Base-by-base conservation (phyloP, 2,113 vertebrate species). In the Zosterops lateralis region DNA sequence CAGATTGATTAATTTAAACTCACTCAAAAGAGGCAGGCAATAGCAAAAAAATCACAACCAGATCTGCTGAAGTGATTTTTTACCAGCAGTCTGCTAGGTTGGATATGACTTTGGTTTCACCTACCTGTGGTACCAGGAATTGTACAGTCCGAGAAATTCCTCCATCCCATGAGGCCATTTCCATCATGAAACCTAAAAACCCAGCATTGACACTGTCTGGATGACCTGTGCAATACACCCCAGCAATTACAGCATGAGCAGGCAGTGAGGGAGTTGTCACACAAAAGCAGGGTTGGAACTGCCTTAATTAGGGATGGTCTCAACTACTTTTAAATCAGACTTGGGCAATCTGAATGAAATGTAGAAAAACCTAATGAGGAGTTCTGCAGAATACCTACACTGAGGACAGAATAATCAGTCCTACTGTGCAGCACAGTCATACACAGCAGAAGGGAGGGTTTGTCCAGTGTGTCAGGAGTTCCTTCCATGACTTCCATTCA, bases 151-250 rank as follows among this genome's bases (percentile, higher is more conserved):
- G 98, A 51, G 99, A 99, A 82, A 99, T 98, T 32, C 99, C 99
- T 83, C 99, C 99, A 65, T 99, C 99, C 99, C 99, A 99, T 0
- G 99, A 99, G 31, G 99, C 99, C 99, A 99, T 99, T 97, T 99
- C 99, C 99, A 99, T 99, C 99, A 99, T 99, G 96, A 99, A 99
- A 78, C 99, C 99, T 99, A 85, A 97, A 96, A 96, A 95, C 26
- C 0, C 21, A 95, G 20, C 14, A 93, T 62, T 75, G 44, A 44
- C 19, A 48, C 5, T 34, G 32, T 32, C 86, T 38, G 42, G 7
- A 53, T 75, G 22, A 60, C 14, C 36, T 28, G 5, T 7, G 58
- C n/a, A 75, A 12, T 4, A 29, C 50, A 57, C 61, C 15, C 42
- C 5, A 3, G 54, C 44, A 80, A 32, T 44, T 29, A 79, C 38